Evolutionary conservation across 2,113 vertebrate species (phyloP).

Genomic region (Lucifuga dentata): DNA sequence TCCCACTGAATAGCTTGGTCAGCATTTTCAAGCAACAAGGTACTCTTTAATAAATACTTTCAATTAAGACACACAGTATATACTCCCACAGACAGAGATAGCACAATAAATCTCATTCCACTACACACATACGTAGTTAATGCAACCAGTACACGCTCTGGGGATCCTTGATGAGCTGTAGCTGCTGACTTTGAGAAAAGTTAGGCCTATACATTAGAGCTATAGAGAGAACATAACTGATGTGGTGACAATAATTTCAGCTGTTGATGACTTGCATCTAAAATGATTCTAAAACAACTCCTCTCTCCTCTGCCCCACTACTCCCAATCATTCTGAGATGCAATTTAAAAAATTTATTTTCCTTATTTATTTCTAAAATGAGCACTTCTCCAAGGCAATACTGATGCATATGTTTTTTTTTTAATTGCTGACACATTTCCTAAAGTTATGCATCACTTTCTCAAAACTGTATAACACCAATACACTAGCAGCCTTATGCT

Average conservation of each 20-base stretch:
- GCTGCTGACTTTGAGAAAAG: constrained; percentile 28
- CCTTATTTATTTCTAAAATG: constrained; percentile 23
- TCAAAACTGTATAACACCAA: not conserved
- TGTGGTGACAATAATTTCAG: constrained; percentile 5
- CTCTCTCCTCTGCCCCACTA: not conserved
- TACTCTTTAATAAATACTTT: constrained; percentile 30
- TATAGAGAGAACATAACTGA: not conserved
- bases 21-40: constrained; percentile 37
- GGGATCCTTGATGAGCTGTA: constrained; percentile 8
- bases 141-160: constrained; percentile 8
- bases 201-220: no score
- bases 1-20: not conserved
- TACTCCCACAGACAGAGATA: constrained; percentile 20
- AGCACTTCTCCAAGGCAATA: constrained; percentile 25
- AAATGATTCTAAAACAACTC: no score
- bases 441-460: not conserved
- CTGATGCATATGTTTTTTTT: constrained; percentile 29
- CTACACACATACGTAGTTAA: constrained; percentile 14
- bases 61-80: constrained; percentile 35
- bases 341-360: not conserved
- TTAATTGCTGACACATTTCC: constrained; percentile 17
- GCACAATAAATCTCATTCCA: constrained; percentile 43
- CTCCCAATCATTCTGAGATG: not conserved
- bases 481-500: not conserved
- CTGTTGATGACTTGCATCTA: not conserved